Conservation (phyloP, 2,797 vertebrate genomes). For the Epinephelus malabaricus region DNA sequence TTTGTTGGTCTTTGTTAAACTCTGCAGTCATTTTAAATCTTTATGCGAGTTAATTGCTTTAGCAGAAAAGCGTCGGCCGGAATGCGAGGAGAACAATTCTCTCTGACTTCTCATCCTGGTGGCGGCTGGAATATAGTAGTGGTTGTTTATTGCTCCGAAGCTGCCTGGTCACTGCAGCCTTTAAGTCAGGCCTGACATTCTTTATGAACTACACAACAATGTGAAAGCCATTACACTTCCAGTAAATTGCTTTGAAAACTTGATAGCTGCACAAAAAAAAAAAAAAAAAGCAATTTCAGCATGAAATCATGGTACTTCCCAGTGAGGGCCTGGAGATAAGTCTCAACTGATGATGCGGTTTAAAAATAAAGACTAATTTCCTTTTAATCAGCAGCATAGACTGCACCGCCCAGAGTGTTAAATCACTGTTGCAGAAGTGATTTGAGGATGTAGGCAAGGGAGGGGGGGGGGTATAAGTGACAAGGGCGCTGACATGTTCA, state of each 20-base stretch:
- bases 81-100: constrained; percentile 4
- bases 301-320: constrained; percentile 58
- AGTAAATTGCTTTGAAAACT: constrained; percentile 67
- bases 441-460: constrained; percentile 50
- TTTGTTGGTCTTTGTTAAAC: constrained; percentile 18
- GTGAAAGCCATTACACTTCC: constrained; percentile 62
- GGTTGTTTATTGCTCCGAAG: constrained; percentile 52
- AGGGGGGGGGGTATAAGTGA: constrained; percentile 27
- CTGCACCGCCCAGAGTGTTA: constrained; percentile 53
- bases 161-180: constrained; percentile 44
- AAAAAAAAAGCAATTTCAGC: constrained; percentile 57
- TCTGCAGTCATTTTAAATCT: constrained; percentile 1
- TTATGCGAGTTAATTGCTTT: constrained; percentile 8
- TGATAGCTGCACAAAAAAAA: constrained; percentile 36
- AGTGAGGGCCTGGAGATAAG: constrained; percentile 65
- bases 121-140: neutral
- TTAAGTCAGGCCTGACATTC: constrained; percentile 53
- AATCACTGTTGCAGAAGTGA: constrained; percentile 73
- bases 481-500: constrained; percentile 19
- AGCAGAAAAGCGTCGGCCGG: constrained; percentile 1
- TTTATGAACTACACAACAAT: constrained; percentile 60
- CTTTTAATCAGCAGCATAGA: constrained; percentile 73
- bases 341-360: constrained; percentile 68
- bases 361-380: constrained; percentile 79
- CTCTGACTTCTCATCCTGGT: constrained; percentile 27